Evolutionary conservation across 2,113 vertebrate species (phyloP), one percentile per base, ranked within the genome.

Genomic region (Corythornis vintsioides): DNA sequence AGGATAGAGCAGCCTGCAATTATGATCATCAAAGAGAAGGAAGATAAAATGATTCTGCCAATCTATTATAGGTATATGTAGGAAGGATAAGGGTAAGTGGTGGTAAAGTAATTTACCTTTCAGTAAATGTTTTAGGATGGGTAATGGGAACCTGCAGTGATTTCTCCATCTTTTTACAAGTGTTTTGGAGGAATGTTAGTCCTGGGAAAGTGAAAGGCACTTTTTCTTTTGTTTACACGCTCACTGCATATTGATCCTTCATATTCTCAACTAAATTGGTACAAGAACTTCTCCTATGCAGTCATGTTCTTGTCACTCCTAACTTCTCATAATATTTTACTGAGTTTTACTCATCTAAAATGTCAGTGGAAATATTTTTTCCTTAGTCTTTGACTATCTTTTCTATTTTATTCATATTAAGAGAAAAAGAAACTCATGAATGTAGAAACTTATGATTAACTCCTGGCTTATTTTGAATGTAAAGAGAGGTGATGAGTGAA

Each of bases 51-150:
- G 5, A 10, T 88, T 72, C 47, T 83, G 31, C 33, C 24, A 56
- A 71, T 40, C 47, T 74, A 3, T 85, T 83, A 45, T 2, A 80
- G 24, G 5, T 29, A 9, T 24, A 20, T 26, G 4, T 71, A 50
- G 14, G 35, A 77, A 77, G 24, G 65, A 45, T 43, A 83, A 35
- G 45, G 33, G 6, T 70, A 79, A 84, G 31, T 31, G 31, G 3
- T 2, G 0, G 14, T 65, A 71, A 78, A 82, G 21, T 53, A 76
- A 24, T 60, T 88, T 28, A 76, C 17, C 26, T 56, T 26, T 31
- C 73, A 76, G 38, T 80, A 79, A 89, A 91, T 74, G 33, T 66
- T 10, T 70, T 48, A 86, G 69, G 57, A 78, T 61, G 66, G 15
- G 16, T 71, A 63, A 82, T 42, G 11, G 48, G 6, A 85, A 40